phyloP scores from a whole-genome alignment of 2,888 invertebrate species.

The Perdita meconis region DNA sequence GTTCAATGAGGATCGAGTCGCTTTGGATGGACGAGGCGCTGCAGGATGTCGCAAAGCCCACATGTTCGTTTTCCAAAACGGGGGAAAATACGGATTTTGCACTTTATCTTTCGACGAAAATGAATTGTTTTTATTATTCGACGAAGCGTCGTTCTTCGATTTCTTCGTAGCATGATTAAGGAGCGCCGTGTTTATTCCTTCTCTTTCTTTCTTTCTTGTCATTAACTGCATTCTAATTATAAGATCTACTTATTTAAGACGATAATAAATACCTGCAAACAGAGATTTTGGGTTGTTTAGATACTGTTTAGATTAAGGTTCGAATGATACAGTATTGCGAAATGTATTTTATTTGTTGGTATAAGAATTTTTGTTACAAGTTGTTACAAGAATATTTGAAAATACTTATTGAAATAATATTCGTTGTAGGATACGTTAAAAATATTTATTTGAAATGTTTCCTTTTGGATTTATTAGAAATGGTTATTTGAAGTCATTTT shows the following conservation, averaged over 20 bases:
- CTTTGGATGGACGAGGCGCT: no score
- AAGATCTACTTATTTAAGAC: constrained; percentile 53
- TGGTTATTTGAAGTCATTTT: no score
- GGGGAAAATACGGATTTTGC: background rate
- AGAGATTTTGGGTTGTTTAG: constrained; percentile 10
- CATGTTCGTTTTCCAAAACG: background rate
- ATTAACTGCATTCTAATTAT: constrained; percentile 46
- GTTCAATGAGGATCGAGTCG: no score
- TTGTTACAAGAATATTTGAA: no score
- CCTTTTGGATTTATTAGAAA: no score
- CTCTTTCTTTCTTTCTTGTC: constrained; percentile 7
- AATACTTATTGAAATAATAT: no score
- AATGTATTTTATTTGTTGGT: no score
- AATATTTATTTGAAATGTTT: no score
- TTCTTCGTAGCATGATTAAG: background rate
- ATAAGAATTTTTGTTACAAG: no score
- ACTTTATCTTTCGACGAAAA: background rate
- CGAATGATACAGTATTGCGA: no score
- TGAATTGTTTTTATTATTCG: background rate
- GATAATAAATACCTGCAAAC: constrained; percentile 50
- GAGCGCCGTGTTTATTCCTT: constrained; percentile 17
- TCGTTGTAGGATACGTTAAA: no score
- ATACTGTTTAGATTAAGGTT: no score
- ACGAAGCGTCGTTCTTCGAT: background rate
- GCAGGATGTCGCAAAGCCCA: background rate